These are phyloP conservation scores for Harpagus bidentatus DNA, from an alignment of 2,113 vertebrate species.

Conservation along the genomic window DNA sequence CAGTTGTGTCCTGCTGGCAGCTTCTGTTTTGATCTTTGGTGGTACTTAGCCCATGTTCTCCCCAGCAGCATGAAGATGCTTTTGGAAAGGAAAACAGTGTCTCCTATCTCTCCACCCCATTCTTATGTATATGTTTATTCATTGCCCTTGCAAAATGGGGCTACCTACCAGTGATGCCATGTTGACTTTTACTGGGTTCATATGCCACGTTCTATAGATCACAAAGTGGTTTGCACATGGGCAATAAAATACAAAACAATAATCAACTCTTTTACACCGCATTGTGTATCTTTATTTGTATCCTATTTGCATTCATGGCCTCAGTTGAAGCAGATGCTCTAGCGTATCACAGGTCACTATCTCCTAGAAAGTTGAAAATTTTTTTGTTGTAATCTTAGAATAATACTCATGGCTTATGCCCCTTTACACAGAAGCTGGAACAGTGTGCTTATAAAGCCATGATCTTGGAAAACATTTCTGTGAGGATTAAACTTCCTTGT, in stretches of 20 bases:
- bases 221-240: not conserved
- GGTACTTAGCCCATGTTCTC: not conserved
- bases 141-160: not conserved
- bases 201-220: not conserved
- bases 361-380: not conserved
- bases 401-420: not conserved
- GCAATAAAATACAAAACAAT: not conserved
- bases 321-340: not conserved
- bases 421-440: not conserved
- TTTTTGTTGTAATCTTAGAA: slow-evolving; percentile 3
- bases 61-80: not conserved
- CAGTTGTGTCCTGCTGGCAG: not conserved
- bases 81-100: not conserved
- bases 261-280: not conserved
- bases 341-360: not conserved
- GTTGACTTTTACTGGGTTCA: not conserved
- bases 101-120: not conserved
- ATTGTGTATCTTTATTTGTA: not conserved
- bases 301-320: not conserved
- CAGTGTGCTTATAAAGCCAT: not conserved
- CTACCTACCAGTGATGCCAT: not conserved
- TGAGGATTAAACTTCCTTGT: not conserved
- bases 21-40: not conserved
- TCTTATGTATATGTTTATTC: not conserved
- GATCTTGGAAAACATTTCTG: not conserved